Percentiles rank a stretch among this genome's conserved stretches.
Conservation (phyloP, 1,140 invertebrate species). For the Pseudomyrmex cubaensis region DNA sequence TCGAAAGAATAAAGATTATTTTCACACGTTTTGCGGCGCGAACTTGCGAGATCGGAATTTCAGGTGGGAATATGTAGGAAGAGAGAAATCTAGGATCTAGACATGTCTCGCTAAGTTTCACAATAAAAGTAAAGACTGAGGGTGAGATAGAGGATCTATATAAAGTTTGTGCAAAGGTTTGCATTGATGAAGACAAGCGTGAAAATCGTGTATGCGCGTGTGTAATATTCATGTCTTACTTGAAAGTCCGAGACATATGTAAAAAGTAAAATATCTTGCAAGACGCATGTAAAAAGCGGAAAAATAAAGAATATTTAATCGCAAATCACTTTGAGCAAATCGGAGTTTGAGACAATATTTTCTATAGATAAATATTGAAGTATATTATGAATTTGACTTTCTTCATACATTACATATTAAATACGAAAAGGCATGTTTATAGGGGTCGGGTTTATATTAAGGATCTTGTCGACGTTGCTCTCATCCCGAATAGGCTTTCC, state of each 20-base stretch:
- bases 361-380: no score
- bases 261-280: neutral
- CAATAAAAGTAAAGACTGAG: no score
- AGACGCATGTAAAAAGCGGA: neutral
- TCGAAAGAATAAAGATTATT: slow-evolving; percentile 73
- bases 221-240: no score
- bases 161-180: neutral
- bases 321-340: neutral
- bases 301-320: neutral
- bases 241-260: no score
- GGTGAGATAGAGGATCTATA: no score
- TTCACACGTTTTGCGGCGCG: slow-evolving; percentile 61
- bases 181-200: no score
- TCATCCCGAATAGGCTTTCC: neutral
- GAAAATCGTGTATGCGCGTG: neutral
- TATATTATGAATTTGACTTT: no score
- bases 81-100: neutral
- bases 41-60: slow-evolving; percentile 17
- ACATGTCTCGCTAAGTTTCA: neutral
- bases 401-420: neutral
- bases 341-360: neutral
- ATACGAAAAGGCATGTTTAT: neutral
- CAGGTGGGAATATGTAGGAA: neutral
- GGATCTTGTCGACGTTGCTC: neutral
- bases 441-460: slow-evolving; percentile 6